phyloP scores from a whole-genome alignment of 1,140 invertebrate species.

The Drosophila gunungcola region DNA sequence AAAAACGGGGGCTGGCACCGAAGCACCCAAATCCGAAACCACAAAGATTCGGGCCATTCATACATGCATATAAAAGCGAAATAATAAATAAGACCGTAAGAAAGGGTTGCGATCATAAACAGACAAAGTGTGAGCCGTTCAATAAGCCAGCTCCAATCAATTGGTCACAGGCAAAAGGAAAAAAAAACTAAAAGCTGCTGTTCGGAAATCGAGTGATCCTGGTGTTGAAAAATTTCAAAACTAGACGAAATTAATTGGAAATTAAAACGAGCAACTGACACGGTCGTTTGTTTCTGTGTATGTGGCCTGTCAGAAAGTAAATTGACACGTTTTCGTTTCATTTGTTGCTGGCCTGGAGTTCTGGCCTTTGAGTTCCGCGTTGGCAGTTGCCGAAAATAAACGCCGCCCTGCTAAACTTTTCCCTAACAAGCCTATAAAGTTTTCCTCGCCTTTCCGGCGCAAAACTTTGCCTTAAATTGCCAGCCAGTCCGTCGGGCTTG shows the following conservation, averaged over 20 bases:
- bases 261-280: slow-evolving; percentile 35
- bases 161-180: background rate
- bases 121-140: slow-evolving; percentile 29
- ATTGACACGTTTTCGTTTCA: slow-evolving; percentile 71
- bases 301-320: slow-evolving; percentile 55
- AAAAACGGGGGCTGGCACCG: slow-evolving; percentile 47
- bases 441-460: slow-evolving; percentile 37
- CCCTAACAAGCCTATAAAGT: slow-evolving; percentile 63
- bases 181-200: slow-evolving; percentile 1
- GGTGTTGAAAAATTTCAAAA: background rate
- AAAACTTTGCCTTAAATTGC: slow-evolving; percentile 40
- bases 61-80: slow-evolving; percentile 62
- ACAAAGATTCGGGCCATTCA: slow-evolving; percentile 33
- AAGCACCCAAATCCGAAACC: slow-evolving; percentile 30
- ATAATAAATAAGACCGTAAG: slow-evolving; percentile 77
- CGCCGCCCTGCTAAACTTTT: slow-evolving; percentile 46
- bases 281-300: slow-evolving; percentile 23
- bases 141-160: slow-evolving; percentile 27
- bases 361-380: slow-evolving; percentile 13
- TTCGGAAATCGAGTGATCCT: background rate
- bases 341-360: slow-evolving; percentile 35
- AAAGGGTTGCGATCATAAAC: slow-evolving; percentile 55
- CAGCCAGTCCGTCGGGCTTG: background rate
- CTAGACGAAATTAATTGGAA: slow-evolving; percentile 46
- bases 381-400: slow-evolving; percentile 34